Evolutionary conservation across 2,888 invertebrate genomes (phyloP).

Genomic region (Congeria kusceri): DNA sequence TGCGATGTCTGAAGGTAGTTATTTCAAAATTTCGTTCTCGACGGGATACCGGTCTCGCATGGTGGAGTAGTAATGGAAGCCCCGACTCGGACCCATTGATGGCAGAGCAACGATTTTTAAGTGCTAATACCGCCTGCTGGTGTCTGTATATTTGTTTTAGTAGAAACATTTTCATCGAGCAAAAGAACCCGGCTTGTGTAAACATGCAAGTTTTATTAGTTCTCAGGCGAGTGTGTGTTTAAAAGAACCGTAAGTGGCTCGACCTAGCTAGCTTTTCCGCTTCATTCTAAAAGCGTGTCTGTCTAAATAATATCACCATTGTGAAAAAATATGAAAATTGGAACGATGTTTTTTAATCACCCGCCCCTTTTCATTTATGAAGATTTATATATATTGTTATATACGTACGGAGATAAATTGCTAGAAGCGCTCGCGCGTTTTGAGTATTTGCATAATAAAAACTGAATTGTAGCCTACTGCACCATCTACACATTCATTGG

Average conservation of each 20-base stretch:
- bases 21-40: constrained; percentile 32
- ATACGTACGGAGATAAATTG: too few relatives aligned
- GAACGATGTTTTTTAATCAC: too few relatives aligned
- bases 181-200: constrained; percentile 38
- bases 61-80: constrained; percentile 28
- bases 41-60: constrained; percentile 15
- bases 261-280: background rate
- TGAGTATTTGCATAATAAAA: too few relatives aligned
- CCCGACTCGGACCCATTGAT: constrained; percentile 45
- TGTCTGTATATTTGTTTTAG: constrained; percentile 59
- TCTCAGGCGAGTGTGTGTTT: constrained; percentile 37
- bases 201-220: constrained; percentile 35
- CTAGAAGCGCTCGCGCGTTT: too few relatives aligned
- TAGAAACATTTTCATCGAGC: constrained; percentile 54
- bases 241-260: constrained; percentile 27
- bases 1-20: constrained; percentile 37
- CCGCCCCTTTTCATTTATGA: too few relatives aligned
- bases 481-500: too few relatives aligned
- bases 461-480: too few relatives aligned
- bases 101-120: constrained; percentile 41
- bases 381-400: too few relatives aligned
- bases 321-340: too few relatives aligned
- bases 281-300: constrained; percentile 2
- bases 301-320: too few relatives aligned
- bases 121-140: constrained; percentile 36